Evolutionary conservation across 2,888 invertebrate species (phyloP), one percentile per base, ranked within the genome.

Genomic region (Dexiosoma caninum): DNA sequence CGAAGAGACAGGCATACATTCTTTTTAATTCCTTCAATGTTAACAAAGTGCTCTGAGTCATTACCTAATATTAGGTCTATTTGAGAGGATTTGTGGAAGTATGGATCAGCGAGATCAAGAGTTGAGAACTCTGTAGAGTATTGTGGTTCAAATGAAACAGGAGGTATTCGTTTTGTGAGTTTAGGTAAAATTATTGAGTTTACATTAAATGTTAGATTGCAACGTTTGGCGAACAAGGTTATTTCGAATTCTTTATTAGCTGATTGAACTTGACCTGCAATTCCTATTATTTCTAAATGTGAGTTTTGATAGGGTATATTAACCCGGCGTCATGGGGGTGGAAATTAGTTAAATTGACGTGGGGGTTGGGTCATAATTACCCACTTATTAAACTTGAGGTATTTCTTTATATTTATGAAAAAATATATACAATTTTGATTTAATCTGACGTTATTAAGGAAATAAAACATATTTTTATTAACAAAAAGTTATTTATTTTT

Each of bases 11-110:
- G 37, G n/a, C 66, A 66, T 10, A 51, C 40, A 16, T 51, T 66
- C 16, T 66, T 66, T n/a, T n/a, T n/a, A n/a, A n/a, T n/a, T n/a
- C n/a, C n/a, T n/a, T n/a, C n/a, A n/a, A n/a, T n/a, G n/a, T 9
- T 42, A 57, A n/a, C 44, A n/a, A 57, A 37, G n/a, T 57, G 57
- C 19, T 46, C 46, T 12, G 46, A 46, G n/a, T 60, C 71, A 12
- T 59, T 71, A 5, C 74, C 74, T 0, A 74, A 21, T 9, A 74
- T 44, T 0, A 74, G 27, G 32, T 74, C 72, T 10, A 74, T 30
- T 7, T 53, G 62, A 5, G 44, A 14, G 2, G 64, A 32, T 8
- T 27, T n/a, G 23, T 55, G 19, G 14, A 57, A 74, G 16, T 66
- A 2, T 9, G 66, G 37, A 23, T 66, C 57, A 1, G 64, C 70